Evolutionary conservation across 2,113 vertebrate genomes (phyloP).

Genomic region (Microcebus lehilahytsara): DNA sequence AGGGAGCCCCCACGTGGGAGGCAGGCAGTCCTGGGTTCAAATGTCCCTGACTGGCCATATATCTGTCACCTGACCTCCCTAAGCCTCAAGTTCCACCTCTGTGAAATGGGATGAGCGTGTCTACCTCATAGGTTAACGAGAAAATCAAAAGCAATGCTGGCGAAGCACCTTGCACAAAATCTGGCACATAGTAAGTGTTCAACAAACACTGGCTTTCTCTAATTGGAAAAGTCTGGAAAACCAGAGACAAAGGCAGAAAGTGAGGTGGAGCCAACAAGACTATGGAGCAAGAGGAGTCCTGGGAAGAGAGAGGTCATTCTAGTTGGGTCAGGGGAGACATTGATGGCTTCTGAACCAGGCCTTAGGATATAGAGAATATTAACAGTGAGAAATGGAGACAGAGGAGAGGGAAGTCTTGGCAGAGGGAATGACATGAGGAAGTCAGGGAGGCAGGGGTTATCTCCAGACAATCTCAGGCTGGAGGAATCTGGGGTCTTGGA

Average conservation of each 20-base stretch:
- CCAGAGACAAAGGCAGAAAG: neutral
- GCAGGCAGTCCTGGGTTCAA: neutral
- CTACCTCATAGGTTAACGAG: neutral
- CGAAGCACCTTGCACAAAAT: neutral
- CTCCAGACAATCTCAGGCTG: neutral
- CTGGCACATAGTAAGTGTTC: neutral
- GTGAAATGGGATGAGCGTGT: neutral
- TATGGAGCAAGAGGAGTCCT: neutral
- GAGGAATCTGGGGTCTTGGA: neutral
- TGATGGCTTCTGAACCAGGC: neutral
- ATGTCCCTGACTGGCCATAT: fast-evolving
- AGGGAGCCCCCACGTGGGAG: fast-evolving
- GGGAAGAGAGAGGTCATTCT: neutral
- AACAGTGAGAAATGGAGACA: neutral
- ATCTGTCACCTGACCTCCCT: neutral
- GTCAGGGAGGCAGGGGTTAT: neutral
- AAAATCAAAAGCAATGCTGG: neutral
- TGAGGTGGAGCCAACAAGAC: neutral
- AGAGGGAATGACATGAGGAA: neutral
- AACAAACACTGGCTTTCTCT: neutral
- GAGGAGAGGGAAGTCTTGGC: fast-evolving
- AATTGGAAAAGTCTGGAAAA: neutral
- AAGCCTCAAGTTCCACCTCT: neutral
- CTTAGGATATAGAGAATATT: neutral
- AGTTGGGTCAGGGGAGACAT: too few species aligned